Percentiles rank a stretch among this genome's conserved stretches.
phyloP scores from a whole-genome alignment of 2,888 invertebrate species.

The Protonemura montana region DNA sequence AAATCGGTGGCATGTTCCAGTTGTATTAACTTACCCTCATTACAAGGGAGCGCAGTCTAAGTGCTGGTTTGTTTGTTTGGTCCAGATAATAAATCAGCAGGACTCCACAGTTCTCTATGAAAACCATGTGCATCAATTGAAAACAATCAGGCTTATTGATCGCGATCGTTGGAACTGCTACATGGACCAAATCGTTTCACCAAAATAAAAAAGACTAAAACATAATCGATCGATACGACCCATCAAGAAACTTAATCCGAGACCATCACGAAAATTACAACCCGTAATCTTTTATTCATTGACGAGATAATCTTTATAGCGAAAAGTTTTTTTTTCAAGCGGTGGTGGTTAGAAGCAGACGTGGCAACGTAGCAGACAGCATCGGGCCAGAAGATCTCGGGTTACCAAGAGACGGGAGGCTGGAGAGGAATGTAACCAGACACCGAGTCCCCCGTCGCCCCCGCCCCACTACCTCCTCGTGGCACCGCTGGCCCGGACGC shows the following conservation, averaged over 20 bases:
- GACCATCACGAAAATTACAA: background rate
- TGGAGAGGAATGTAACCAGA: constrained; percentile 50
- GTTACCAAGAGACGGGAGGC: constrained; percentile 46
- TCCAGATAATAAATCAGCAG: background rate
- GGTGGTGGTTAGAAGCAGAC: background rate
- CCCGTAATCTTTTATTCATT: background rate
- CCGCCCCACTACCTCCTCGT: background rate
- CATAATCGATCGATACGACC: background rate
- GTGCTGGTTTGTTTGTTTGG: constrained; percentile 12
- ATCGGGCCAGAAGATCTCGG: constrained; percentile 43
- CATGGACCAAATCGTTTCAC: background rate
- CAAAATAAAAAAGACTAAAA: background rate
- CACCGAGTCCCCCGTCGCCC: constrained; percentile 44
- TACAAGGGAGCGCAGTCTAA: background rate
- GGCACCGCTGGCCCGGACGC: background rate
- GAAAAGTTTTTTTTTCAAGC: background rate
- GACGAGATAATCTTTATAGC: background rate
- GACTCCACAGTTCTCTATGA: background rate
- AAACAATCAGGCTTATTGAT: background rate
- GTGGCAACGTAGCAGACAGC: background rate
- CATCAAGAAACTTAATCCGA: background rate
- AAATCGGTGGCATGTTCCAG: background rate
- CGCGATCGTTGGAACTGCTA: background rate
- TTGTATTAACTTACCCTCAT: background rate
- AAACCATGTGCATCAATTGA: background rate